Evolutionary conservation across 1,140 invertebrate genomes (phyloP), one percentile per base, ranked within the genome.

Genomic region (Mya arenaria): DNA sequence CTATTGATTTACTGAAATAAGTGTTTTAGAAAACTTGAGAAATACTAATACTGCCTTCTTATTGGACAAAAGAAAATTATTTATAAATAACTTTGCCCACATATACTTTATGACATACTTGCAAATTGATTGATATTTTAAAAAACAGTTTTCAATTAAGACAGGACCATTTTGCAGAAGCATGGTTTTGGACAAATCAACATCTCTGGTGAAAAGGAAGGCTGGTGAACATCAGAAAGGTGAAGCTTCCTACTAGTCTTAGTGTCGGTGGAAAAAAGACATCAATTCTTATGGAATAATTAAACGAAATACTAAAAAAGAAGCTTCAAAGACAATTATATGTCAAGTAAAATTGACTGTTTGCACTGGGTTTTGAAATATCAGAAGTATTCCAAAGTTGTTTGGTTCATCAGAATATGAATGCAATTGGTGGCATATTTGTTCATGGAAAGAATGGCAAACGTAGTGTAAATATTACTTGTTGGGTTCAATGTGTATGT

Each of bases 151-250:
- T n/a, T n/a, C n/a, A n/a, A n/a, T n/a, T n/a, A n/a, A n/a, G n/a
- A n/a, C n/a, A n/a, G n/a, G n/a, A n/a, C n/a, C n/a, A n/a, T n/a
- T n/a, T n/a, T n/a, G 58, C 4, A 62, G 4, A 23, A 62, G 4
- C 17, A 72, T 72, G 69, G 69, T 72, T 1, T 44, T 72, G 30
- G 69, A 72, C 23, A 72, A 72, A 37, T 72, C 69, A 32, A 30
- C 69, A 3, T n/a, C 13, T 17, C 2, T 36, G 23, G 2, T 72
- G 52, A 72, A 72, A 34, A 44, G 69, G 4, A 72, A 72, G 58
- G 10, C 23, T 36, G 17, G 34, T 17, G 69, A 72, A n/a, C 48
- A 55, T 15, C 36, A 15, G 17, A 55, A 72, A 72, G 48, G 69
- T 72, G 56, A 65, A 56, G 28, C 55, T n/a, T 56, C n/a, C 6